These are phyloP conservation scores for Eupeodes luniger DNA, from an alignment of 2,888 invertebrate species.

Conservation along the genomic window DNA sequence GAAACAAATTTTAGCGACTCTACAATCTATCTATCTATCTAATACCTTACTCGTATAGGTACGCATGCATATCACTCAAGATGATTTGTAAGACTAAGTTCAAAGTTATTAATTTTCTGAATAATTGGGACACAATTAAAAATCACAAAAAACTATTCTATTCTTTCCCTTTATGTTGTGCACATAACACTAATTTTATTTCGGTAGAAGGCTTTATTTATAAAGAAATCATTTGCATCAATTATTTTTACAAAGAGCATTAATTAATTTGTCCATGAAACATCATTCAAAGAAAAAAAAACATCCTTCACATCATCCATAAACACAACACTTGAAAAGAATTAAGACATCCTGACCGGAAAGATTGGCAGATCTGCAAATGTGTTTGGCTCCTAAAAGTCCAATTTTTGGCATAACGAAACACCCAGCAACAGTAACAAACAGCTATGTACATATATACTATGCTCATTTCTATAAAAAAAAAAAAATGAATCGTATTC, in stretches of 20 bases:
- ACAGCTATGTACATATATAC: neutral
- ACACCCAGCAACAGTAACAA: conserved; percentile 33
- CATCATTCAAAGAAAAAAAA: neutral
- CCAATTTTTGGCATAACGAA: conserved; percentile 40
- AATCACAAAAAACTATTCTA: no score
- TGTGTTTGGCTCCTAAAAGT: conserved; percentile 35
- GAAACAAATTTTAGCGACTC: no score
- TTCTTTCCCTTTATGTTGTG: no score
- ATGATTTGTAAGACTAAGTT: no score
- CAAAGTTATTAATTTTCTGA: no score
- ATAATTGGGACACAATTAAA: no score
- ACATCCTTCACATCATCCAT: conserved; percentile 36
- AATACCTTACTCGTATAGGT: no score
- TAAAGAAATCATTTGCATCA: no score
- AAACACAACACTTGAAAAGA: conserved; percentile 60
- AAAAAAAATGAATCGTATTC: conserved; percentile 39
- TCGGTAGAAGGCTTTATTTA: no score
- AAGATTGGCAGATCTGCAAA: conserved; percentile 1
- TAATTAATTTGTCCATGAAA: neutral
- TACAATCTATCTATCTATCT: no score
- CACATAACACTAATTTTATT: no score
- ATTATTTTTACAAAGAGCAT: neutral
- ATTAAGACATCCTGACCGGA: conserved; percentile 43
- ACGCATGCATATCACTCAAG: no score
- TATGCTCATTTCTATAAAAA: neutral